phyloP scores from a whole-genome alignment of 2,113 vertebrate genomes.

The Actenoides hombroni region DNA sequence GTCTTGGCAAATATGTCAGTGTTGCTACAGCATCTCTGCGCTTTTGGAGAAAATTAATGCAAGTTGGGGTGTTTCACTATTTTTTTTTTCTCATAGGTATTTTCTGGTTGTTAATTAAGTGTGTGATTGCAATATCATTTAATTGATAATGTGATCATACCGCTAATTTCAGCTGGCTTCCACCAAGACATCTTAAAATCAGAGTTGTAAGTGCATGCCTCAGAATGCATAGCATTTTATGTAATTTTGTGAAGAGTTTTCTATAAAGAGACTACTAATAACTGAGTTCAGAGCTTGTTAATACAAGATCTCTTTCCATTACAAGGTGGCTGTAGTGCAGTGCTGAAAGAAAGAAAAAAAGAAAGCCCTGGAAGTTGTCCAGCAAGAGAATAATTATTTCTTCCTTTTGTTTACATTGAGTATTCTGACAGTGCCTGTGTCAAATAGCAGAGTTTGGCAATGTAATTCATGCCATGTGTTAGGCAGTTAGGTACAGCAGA shows the following conservation, averaged over 20 bases:
- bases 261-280: not conserved
- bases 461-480: not conserved
- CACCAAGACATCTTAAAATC: not conserved
- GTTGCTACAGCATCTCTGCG: not conserved
- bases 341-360: too few relatives aligned
- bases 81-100: not conserved
- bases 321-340: not conserved
- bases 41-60: not conserved
- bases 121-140: not conserved
- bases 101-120: not conserved
- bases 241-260: not conserved
- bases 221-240: not conserved
- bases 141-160: not conserved
- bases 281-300: not conserved
- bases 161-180: not conserved
- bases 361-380: not conserved
- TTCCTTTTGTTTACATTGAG: not conserved
- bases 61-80: not conserved
- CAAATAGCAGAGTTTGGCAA: not conserved
- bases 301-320: not conserved
- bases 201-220: not conserved
- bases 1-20: not conserved
- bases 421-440: not conserved
- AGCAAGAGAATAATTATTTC: not conserved
- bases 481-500: not conserved